These are phyloP conservation scores for Genyomyrus donnyi DNA, from an alignment of 2,113 vertebrate genomes.

Conservation along the genomic window DNA sequence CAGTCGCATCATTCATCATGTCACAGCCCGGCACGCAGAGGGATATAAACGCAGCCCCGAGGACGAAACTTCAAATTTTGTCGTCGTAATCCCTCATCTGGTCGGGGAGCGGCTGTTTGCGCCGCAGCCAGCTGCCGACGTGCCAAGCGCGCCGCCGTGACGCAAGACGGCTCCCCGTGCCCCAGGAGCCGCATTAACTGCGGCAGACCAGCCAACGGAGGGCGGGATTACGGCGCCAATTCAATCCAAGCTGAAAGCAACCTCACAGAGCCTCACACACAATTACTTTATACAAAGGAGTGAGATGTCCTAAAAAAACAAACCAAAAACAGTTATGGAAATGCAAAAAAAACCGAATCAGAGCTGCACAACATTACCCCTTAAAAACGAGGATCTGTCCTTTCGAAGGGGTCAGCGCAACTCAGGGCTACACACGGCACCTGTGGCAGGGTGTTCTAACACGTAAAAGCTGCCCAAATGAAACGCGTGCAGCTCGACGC, in stretches of 20 bases:
- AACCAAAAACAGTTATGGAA: neutral
- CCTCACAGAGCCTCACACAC: neutral
- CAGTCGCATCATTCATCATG: conserved; percentile 19
- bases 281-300: neutral
- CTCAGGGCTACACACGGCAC: neutral
- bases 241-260: neutral
- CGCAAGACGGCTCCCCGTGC: conserved; percentile 38
- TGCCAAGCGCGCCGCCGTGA: conserved; percentile 35
- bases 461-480: neutral
- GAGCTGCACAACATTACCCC: neutral
- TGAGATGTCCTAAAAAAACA: neutral
- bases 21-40: conserved; percentile 17
- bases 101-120: conserved; percentile 45
- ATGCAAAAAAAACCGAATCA: neutral
- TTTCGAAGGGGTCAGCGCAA: neutral
- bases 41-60: conserved; percentile 30
- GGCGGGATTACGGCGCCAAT: neutral
- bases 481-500: neutral
- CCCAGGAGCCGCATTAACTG: neutral
- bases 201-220: neutral
- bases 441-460: neutral
- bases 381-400: neutral
- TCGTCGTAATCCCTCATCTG: conserved; percentile 53
- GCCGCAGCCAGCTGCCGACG: neutral
- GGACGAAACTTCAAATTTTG: conserved; percentile 45